Base-by-base conservation (phyloP, 2,797 vertebrate genomes). In the Lycodopsis pacificus region DNA sequence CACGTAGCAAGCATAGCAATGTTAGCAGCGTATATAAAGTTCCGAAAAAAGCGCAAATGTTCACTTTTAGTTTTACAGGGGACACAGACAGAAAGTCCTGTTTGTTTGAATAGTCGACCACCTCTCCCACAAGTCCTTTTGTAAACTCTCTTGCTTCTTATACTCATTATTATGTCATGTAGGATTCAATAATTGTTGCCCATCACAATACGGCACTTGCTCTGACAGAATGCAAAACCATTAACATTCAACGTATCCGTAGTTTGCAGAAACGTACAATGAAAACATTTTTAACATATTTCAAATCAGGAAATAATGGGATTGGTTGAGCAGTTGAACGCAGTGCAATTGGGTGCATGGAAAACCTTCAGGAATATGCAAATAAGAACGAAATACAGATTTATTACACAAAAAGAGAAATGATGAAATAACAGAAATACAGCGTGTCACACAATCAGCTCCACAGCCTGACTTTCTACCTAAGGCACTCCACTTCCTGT, bases 281-380 rank as follows among this genome's bases (percentile, higher is more conserved):
- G 4, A 3, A 32, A 59, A 36, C 32, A 59, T 56, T 56, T 54
- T 15, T 30, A 25, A 25, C 22, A 54, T n/a, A 22, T 27, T 27
- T 27, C 27, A 30, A 30, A 69, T 65, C 65, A 66, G 59, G 34
- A 70, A 54, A 59, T 49, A 40, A 54, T 70, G 20, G 17, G 22
- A 69, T 49, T 77, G 58, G 74, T 68, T 81, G 44, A 77, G 9
- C 46, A 49, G 51, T 58, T 63, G 30, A 61, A 46, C 44, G 0
- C 15, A 36, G 49, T 51, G 30, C 40, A 32, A 8, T 30, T 38
- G 10, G 22, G 17, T 64, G 15, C 22, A 42, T 13, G 15, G 42
- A 10, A 9, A 38, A 58, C 30, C 32, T 34, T 25, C 51, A 25
- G 10, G 4, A 58, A 34, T 34, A 19, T 58, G 14, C 20, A 10